Evolutionary conservation across 1,140 invertebrate genomes (phyloP).

Genomic region (Polypedilum pembai): DNA sequence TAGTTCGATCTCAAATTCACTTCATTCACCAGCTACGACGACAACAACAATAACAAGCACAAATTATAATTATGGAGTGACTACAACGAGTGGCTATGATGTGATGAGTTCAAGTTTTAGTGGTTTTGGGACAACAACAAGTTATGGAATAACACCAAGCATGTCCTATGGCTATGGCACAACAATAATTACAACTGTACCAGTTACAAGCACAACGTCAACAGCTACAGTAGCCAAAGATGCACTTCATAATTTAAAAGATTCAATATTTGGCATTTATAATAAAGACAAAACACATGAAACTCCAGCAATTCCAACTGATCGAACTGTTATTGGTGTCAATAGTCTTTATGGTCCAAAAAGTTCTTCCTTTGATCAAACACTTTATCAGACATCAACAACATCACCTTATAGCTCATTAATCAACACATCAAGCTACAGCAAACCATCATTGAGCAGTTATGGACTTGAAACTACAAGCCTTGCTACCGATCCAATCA

Average conservation of each 20-base stretch:
- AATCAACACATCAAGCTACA: background rate
- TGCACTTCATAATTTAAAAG: no score
- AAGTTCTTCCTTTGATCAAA: no score
- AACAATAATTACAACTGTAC: background rate
- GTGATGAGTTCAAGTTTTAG: background rate
- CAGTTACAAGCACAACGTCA: background rate
- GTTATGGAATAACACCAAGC: background rate
- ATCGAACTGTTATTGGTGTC: background rate
- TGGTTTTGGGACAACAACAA: background rate
- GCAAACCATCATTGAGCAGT: background rate
- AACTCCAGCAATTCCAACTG: no score
- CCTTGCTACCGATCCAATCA: background rate
- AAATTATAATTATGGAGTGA: background rate
- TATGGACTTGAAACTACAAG: background rate
- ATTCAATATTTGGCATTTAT: background rate
- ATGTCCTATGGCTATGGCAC: background rate
- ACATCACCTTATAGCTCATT: background rate
- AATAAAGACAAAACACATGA: background rate
- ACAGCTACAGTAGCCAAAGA: no score
- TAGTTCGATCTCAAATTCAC: slow-evolving; percentile 32
- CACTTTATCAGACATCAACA: background rate
- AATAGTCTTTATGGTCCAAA: background rate
- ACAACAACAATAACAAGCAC: background rate
- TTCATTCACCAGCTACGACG: slow-evolving; percentile 37
- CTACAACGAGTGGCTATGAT: background rate